phyloP scores from a whole-genome alignment of 2,888 invertebrate genomes.

The Cancer borealis region DNA sequence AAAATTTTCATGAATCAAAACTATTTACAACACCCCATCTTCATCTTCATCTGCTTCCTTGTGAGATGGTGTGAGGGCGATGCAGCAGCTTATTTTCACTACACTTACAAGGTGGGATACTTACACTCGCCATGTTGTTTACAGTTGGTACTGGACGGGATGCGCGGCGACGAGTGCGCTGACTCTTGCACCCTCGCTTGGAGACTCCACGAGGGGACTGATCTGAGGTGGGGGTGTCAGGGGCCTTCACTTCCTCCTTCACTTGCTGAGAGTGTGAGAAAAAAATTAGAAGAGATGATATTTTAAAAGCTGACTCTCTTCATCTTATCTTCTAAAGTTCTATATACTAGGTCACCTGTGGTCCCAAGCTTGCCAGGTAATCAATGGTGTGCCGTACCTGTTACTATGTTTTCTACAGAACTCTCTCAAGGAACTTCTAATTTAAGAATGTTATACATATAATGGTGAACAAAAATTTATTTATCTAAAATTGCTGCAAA shows the following conservation, averaged over 20 bases:
- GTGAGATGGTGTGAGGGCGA: not conserved
- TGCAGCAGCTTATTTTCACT: not conserved
- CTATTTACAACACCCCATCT: not conserved
- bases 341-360: no score
- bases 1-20: not conserved
- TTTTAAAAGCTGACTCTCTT: not conserved
- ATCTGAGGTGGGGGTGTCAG: conserved; percentile 76
- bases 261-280: conserved; percentile 48
- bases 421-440: no score
- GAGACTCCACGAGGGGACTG: conserved; percentile 75
- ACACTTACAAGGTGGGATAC: not conserved
- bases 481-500: no score
- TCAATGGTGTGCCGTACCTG: no score
- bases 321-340: not conserved
- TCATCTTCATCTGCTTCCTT: not conserved
- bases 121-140: conserved; percentile 68
- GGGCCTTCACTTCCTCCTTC: conserved; percentile 77
- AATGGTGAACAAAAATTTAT: no score
- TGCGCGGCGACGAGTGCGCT: conserved; percentile 62
- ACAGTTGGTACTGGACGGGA: conserved; percentile 64
- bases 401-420: no score
- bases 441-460: no score
- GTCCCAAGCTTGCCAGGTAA: no score
- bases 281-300: not conserved
- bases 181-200: conserved; percentile 66